A percentile compares a stretch with the other conserved stretches of the same genome.
Conservation (phyloP, 1,140 invertebrate genomes). For the Zaprionus camerounensis region DNA sequence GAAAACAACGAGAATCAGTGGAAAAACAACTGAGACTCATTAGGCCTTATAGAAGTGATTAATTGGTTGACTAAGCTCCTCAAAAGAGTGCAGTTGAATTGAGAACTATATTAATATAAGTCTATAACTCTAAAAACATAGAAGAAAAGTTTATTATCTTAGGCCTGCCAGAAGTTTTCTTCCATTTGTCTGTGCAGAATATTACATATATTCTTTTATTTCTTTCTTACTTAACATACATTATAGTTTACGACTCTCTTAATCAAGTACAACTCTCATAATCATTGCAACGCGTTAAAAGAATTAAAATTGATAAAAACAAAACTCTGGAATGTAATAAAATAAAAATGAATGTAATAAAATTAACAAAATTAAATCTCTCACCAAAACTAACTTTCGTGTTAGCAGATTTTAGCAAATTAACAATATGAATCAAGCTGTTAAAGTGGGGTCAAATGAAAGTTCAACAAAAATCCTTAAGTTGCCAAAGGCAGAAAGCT, state of each 20-base stretch:
- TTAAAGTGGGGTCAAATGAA: neutral
- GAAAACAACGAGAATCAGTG: constrained; percentile 12
- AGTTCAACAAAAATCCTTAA: neutral
- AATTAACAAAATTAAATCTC: neutral
- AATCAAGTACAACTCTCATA: too few species aligned
- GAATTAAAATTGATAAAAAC: too few species aligned
- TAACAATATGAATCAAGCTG: neutral
- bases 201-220: too few species aligned
- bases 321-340: too few species aligned
- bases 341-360: too few species aligned
- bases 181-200: too few species aligned
- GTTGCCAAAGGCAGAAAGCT: neutral
- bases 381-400: neutral
- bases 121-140: too few species aligned
- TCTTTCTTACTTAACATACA: too few species aligned
- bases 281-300: too few species aligned
- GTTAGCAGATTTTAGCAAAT: neutral
- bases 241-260: too few species aligned
- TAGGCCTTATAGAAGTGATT: constrained; percentile 38
- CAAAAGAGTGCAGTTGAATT: neutral
- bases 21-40: constrained; percentile 28
- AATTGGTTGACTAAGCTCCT: constrained; percentile 5
- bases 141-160: too few species aligned
- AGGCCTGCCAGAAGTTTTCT: too few species aligned
- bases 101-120: neutral